Base-by-base conservation (phyloP, 2,797 vertebrate species). In the Morelia viridis region DNA sequence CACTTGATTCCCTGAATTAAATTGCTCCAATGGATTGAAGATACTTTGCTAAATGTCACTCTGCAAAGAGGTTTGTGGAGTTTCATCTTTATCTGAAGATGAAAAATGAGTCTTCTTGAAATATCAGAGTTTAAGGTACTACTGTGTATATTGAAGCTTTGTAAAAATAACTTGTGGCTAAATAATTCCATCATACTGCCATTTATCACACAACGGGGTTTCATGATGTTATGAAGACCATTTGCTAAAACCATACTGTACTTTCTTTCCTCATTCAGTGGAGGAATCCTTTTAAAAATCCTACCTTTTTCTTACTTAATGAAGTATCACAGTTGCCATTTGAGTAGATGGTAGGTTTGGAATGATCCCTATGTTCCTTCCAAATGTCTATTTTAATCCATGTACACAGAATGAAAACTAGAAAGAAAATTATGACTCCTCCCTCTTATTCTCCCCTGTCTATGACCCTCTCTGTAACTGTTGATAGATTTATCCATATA, bases 11-110 rank as follows among this genome's bases (percentile, higher is more conserved):
- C 93, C 90, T 94, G 95, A 95, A 89, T 84, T 89, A 91, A 80
- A 90, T 17, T 92, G 94, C 95, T 91, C 90, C 93, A 95, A 92
- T 92, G 91, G 92, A 91, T 91, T 93, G 95, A 95, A 95, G 93
- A 94, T 94, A 76, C 94, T 96, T 96, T 96, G 93, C 92, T 94
- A 95, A 90, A 92, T 97, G 95, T 97, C 96, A 96, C 93, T 95
- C 95, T 91, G 62, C 94, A 96, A 85, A 96, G 95, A 96, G 96
- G 97, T 97, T 97, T 97, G 96, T 53, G 57, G 92, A 95, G 96
- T 97, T 97, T 95, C 60, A 94, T 96, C 97, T 97, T 95, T 96
- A 89, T 95, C 96, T 95, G 93, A 93, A 95, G 96, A 93, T 96
- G 96, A 95, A 96, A 94, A 96, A 94, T 96, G 93, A 95, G 94